phyloP scores from a whole-genome alignment of 2,797 vertebrate genomes.

The Anguilla anguilla region DNA sequence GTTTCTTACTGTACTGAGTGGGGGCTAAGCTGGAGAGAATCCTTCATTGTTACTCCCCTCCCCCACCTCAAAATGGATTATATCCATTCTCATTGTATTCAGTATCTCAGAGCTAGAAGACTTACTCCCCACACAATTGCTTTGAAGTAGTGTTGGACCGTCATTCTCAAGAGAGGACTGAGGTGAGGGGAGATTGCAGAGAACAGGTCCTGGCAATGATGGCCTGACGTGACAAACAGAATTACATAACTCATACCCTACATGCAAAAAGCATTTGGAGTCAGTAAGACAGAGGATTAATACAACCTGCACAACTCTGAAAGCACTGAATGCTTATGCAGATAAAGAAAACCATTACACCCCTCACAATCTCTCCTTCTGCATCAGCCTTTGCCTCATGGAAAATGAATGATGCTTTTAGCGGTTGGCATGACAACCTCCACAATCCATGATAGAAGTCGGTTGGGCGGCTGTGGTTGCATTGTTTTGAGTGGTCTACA shows the following conservation, averaged over 20 bases:
- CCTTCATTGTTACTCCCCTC: neutral
- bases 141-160: conserved; percentile 33
- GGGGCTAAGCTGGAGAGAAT: conserved; percentile 3
- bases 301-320: neutral
- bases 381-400: conserved; percentile 33
- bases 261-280: neutral
- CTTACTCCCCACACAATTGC: neutral
- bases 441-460: conserved; percentile 29
- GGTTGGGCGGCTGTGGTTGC: conserved; percentile 45
- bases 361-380: conserved; percentile 47
- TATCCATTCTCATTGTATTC: conserved; percentile 43
- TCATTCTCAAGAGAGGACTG: neutral
- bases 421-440: conserved; percentile 65
- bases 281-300: neutral
- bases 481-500: conserved; percentile 54
- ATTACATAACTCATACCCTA: conserved; percentile 46
- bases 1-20: neutral
- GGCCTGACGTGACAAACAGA: conserved; percentile 19
- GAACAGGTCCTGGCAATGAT: conserved; percentile 9
- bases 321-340: neutral
- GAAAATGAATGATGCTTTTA: conserved; percentile 43
- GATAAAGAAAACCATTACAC: conserved; percentile 32
- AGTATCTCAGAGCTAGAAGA: conserved; percentile 12
- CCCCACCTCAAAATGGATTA: conserved; percentile 36
- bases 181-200: neutral